Base-by-base conservation (phyloP, 2,888 invertebrate genomes). In the Oscheius sp. region DNA sequence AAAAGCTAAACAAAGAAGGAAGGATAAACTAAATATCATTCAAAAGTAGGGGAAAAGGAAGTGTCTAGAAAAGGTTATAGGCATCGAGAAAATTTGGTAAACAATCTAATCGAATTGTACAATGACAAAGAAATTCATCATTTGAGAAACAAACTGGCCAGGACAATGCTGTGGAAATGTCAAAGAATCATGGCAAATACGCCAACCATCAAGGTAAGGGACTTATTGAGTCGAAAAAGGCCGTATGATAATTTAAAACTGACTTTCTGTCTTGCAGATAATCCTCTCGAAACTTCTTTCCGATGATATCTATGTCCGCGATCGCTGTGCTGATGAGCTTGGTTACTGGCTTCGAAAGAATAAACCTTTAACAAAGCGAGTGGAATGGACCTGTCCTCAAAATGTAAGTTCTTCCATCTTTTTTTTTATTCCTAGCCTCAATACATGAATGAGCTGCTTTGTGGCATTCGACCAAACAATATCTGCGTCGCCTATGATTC, bases 401-500 rank as follows among this genome's bases (percentile, higher is more conserved):
- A 68, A 50, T 36, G 67, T 64, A 24, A 28, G 71, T 22, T 54
- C 30, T 33, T 3, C 3, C 24, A n/a, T 12, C 8, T 9, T 14
- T 5, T 26, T 12, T 51, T 51, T 51, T 9, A 14, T 6, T 41
- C 4, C 56, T 20, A 5, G 24, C 22, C 9, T 22, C 33, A 38
- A 9, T 20, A 26, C 22, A 33, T 36, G n/a, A 14, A 41, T n/a
- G 8, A n/a, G 5, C 44, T 59, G 2, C 41, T 62, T 5, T 68
- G 68, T 38, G 68, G 68, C 0, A 28, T 68, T 12, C 38, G 63
- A 8, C 12, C n/a, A 30, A 47, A 68, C 47, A 68, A 68, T 36
- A 12, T 76, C 24, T 74, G 71, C 54, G 59, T 65, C 51, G 74
- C 67, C 5, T 78, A 78, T 63, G 78, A 78, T 47, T 74, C 73